Percentiles rank a stretch among this genome's conserved stretches.
Conservation (phyloP, 2,888 invertebrate genomes). For the Masnerella sp. region DNA sequence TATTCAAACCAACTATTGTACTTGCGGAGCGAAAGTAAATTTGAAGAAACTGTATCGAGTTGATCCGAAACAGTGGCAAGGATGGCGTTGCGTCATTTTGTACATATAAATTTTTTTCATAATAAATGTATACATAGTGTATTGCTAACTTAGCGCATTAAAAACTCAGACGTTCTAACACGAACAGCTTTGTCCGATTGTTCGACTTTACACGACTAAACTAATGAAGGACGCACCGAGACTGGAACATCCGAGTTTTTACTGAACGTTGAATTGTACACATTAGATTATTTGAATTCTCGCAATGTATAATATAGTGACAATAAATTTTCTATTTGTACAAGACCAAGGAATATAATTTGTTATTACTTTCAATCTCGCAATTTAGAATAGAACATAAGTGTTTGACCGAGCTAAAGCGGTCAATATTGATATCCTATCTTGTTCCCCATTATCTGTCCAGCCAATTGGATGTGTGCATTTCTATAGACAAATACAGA, state of each 20-base stretch:
- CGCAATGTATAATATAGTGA: slow-evolving; percentile 54
- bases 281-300: slow-evolving; percentile 40
- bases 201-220: slow-evolving; percentile 12
- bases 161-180: slow-evolving; percentile 48
- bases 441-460: slow-evolving; percentile 43
- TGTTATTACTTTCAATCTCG: slow-evolving; percentile 25
- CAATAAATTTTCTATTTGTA: slow-evolving; percentile 53
- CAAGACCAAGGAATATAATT: slow-evolving; percentile 30
- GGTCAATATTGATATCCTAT: slow-evolving; percentile 49
- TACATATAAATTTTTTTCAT: slow-evolving; percentile 39
- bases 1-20: slow-evolving; percentile 13
- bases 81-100: slow-evolving; percentile 20
- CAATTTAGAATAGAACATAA: slow-evolving; percentile 29
- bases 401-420: slow-evolving; percentile 17
- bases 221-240: slow-evolving; percentile 26
- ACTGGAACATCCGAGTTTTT: slow-evolving; percentile 50
- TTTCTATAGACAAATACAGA: slow-evolving; percentile 49
- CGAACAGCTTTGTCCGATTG: slow-evolving; percentile 27
- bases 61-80: slow-evolving; percentile 15
- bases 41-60: slow-evolving; percentile 5
- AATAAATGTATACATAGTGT: slow-evolving; percentile 50
- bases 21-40: slow-evolving; percentile 26
- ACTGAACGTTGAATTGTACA: slow-evolving; percentile 47
- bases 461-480: slow-evolving; percentile 44
- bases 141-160: slow-evolving; percentile 55